Percentiles rank a stretch among this genome's conserved stretches.
These are phyloP conservation scores for Drosophila grimshawi DNA, from an alignment of 1,140 invertebrate species.

Conservation along the genomic window DNA sequence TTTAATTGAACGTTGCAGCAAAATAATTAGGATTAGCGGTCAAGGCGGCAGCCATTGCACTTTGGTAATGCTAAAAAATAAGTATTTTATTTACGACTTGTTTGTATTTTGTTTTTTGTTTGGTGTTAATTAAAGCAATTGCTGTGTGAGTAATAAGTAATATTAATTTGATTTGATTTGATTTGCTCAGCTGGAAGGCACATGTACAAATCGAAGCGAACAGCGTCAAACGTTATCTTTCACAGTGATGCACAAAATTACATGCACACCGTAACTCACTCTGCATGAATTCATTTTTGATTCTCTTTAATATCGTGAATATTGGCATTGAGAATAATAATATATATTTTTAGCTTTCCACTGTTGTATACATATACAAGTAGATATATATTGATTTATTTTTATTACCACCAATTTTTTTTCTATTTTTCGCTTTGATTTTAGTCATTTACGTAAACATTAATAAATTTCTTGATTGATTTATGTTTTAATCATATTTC, in stretches of 20 bases:
- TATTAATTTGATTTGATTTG: constrained; percentile 64
- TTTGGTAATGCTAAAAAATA: constrained; percentile 31
- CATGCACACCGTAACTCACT: constrained; percentile 62
- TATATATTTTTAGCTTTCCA: not conserved
- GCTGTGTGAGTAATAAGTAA: constrained; percentile 41
- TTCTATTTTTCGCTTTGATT: constrained; percentile 15
- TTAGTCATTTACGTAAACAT: constrained; percentile 4
- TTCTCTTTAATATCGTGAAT: constrained; percentile 62
- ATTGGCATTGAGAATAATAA: constrained; percentile 39
- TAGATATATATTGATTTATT: constrained; percentile 6
- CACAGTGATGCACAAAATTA: constrained; percentile 51
- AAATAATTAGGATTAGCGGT: constrained; percentile 34
- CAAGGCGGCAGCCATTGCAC: constrained; percentile 67
- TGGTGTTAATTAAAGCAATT: constrained; percentile 66
- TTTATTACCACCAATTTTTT: constrained; percentile 2
- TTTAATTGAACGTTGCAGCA: constrained; percentile 49
- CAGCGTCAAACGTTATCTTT: constrained; percentile 59
- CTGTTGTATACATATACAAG: constrained; percentile 7
- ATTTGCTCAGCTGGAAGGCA: constrained; percentile 36
- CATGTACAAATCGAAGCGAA: constrained; percentile 34
- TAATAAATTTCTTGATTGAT: not conserved
- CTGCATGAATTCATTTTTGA: constrained; percentile 68
- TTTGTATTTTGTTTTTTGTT: constrained; percentile 27
- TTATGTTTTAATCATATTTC: constrained; percentile 19
- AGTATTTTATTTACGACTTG: constrained; percentile 30